These are phyloP conservation scores for Mobula hypostoma DNA, from an alignment of 2,113 vertebrate species.

Conservation along the genomic window DNA sequence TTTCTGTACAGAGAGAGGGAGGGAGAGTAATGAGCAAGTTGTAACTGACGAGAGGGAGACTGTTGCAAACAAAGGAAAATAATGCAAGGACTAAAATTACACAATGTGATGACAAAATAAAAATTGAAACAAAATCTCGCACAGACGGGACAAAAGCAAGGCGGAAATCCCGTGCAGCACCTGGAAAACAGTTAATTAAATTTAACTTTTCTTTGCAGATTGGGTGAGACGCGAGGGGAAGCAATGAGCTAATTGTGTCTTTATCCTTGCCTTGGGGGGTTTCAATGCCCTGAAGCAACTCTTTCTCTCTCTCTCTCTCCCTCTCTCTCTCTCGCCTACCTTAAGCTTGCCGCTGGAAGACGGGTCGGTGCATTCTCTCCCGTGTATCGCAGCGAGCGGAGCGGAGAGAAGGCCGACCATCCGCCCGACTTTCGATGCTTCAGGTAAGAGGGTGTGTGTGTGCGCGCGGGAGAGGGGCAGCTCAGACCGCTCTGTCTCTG, in stretches of 20 bases:
- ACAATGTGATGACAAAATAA: neutral
- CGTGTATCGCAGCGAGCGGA: slow-evolving; percentile 84
- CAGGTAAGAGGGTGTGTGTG: slow-evolving; percentile 71
- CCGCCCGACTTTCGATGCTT: slow-evolving; percentile 65
- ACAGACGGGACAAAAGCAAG: slow-evolving; percentile 53
- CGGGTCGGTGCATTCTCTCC: slow-evolving; percentile 79
- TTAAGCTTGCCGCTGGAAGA: slow-evolving; percentile 76
- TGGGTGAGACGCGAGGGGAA: slow-evolving; percentile 90
- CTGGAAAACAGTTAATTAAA: slow-evolving; percentile 75
- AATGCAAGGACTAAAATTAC: slow-evolving; percentile 48
- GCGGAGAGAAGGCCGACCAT: slow-evolving; percentile 50
- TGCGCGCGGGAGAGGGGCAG: too few relatives aligned
- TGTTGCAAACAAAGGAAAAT: slow-evolving; percentile 59
- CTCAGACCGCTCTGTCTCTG: neutral
- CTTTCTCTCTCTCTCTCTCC: slow-evolving; percentile 45
- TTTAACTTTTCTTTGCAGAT: slow-evolving; percentile 84
- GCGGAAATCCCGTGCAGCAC: slow-evolving; percentile 59
- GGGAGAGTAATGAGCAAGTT: slow-evolving; percentile 84
- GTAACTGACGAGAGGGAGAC: slow-evolving; percentile 69
- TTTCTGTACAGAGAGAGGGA: slow-evolving; percentile 72
- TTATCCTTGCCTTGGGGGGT: slow-evolving; percentile 99
- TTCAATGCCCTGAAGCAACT: slow-evolving; percentile 95
- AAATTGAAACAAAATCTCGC: slow-evolving; percentile 53
- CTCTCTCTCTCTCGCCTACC: slow-evolving; percentile 97
- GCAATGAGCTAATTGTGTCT: slow-evolving; percentile 99